Percentiles rank a stretch among this genome's conserved stretches.
phyloP scores from a whole-genome alignment of 2,113 vertebrate species.

The Perca fluviatilis region DNA sequence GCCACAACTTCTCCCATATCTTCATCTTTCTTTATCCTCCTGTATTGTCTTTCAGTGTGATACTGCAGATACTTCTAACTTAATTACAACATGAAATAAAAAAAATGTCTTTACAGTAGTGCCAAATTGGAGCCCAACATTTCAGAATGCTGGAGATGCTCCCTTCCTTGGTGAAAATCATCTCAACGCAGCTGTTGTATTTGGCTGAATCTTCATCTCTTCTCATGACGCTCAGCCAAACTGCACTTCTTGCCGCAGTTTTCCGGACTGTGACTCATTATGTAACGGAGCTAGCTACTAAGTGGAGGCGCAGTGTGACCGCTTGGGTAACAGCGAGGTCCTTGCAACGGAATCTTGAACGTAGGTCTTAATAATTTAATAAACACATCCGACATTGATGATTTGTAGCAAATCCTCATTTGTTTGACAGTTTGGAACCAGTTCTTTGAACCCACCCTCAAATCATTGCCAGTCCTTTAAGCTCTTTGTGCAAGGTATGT shows the following conservation, averaged over 20 bases:
- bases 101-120: slow-evolving; percentile 29
- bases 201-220: slow-evolving; percentile 65
- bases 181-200: slow-evolving; percentile 67
- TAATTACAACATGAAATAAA: slow-evolving; percentile 41
- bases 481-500: slow-evolving; percentile 28
- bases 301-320: neutral
- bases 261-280: neutral
- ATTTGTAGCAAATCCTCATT: neutral
- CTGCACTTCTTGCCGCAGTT: slow-evolving; percentile 16
- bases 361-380: slow-evolving; percentile 9
- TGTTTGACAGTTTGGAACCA: neutral
- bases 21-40: neutral
- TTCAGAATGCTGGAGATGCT: slow-evolving; percentile 41
- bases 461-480: slow-evolving; percentile 26
- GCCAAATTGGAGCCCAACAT: slow-evolving; percentile 58
- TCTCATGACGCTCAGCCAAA: slow-evolving; percentile 61
- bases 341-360: neutral
- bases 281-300: slow-evolving; percentile 25
- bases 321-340: neutral
- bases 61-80: slow-evolving; percentile 25
- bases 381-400: neutral
- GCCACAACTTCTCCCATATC: neutral
- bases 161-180: slow-evolving; percentile 48
- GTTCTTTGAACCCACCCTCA: neutral
- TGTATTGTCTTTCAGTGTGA: slow-evolving; percentile 15